A percentile compares a stretch with the other conserved stretches of the same genome.
Conservation (phyloP, 2,797 vertebrate species). For the Fistularia commersonii region DNA sequence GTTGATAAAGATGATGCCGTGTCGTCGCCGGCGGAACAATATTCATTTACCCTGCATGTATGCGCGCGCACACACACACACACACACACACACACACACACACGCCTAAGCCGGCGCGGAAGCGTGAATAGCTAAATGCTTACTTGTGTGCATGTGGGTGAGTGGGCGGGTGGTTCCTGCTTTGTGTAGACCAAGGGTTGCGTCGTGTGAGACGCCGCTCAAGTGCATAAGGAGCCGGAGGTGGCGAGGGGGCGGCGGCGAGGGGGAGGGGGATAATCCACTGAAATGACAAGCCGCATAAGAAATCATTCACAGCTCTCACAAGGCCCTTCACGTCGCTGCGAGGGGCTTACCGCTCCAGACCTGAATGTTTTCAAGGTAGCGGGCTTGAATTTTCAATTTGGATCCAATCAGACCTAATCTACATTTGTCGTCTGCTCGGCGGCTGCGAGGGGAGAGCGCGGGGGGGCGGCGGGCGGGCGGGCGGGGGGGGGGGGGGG, state of each 20-base stretch:
- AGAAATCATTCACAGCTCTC: slow-evolving; percentile 72
- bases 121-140: too few relatives aligned
- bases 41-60: too few relatives aligned
- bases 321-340: slow-evolving; percentile 66
- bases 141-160: slow-evolving; percentile 27
- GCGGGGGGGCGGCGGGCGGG: slow-evolving; percentile 55
- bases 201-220: slow-evolving; percentile 52
- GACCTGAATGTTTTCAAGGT: slow-evolving; percentile 73
- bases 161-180: slow-evolving; percentile 42
- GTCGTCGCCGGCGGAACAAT: too few relatives aligned
- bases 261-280: slow-evolving; percentile 58
- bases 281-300: slow-evolving; percentile 71
- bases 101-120: slow-evolving; percentile 14
- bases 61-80: slow-evolving; percentile 6
- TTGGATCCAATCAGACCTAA: slow-evolving; percentile 72
- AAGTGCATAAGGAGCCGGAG: slow-evolving; percentile 63
- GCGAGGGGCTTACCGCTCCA: slow-evolving; percentile 63
- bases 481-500: too few relatives aligned
- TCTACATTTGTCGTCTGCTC: slow-evolving; percentile 69
- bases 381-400: slow-evolving; percentile 73
- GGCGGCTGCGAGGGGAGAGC: slow-evolving; percentile 50
- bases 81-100: slow-evolving; percentile 10
- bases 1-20: too few relatives aligned
- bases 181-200: slow-evolving; percentile 50
- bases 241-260: too few relatives aligned